A percentile compares a stretch with the other conserved stretches of the same genome.
These are phyloP conservation scores for Tauraco erythrolophus DNA, from an alignment of 2,113 vertebrate genomes.

Conservation along the genomic window DNA sequence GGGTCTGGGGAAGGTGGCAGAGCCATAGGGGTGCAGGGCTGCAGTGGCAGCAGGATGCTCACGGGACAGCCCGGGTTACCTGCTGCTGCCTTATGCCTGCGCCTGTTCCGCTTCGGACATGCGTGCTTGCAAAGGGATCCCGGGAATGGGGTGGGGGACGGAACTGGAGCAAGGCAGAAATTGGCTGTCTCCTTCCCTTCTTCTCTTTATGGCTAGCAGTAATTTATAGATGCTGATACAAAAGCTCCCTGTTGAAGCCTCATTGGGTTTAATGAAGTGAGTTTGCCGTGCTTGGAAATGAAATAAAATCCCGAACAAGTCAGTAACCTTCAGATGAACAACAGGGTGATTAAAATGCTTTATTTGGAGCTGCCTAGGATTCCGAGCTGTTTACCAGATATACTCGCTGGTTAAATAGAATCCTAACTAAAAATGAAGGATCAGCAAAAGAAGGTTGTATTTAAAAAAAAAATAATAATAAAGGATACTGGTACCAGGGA, in stretches of 20 bases:
- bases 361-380: background rate
- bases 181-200: background rate
- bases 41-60: accelerated
- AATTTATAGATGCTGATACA: background rate
- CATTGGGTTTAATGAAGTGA: constrained; percentile 29
- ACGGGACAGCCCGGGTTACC: background rate
- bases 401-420: background rate
- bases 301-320: background rate
- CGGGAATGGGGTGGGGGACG: background rate
- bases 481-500: background rate
- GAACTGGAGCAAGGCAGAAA: background rate
- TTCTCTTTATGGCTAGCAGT: background rate
- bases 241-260: constrained; percentile 15
- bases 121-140: background rate
- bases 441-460: background rate
- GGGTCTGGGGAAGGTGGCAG: background rate
- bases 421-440: background rate
- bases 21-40: accelerated
- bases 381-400: background rate
- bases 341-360: background rate
- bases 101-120: background rate
- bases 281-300: background rate
- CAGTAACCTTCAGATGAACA: background rate
- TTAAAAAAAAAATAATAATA: background rate
- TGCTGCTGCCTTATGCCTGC: background rate